Conservation (phyloP, 2,797 vertebrate species). For the Neosilurus hyrtlii region DNA sequence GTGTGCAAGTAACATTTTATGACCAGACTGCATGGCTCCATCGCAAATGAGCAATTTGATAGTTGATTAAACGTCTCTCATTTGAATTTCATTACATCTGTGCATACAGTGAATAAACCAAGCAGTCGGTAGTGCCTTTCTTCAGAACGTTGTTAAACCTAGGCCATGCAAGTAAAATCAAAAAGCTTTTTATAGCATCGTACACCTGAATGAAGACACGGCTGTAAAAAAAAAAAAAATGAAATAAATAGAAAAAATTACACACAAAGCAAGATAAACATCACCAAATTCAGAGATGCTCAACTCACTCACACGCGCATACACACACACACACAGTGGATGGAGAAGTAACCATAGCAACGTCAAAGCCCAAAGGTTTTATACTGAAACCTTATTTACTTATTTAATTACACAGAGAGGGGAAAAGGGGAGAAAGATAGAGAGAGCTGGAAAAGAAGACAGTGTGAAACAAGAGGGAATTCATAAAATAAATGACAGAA, state of each 20-base stretch:
- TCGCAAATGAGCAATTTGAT: slow-evolving; percentile 58
- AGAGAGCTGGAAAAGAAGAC: slow-evolving; percentile 28
- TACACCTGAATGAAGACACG: slow-evolving; percentile 20
- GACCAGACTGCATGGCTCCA: slow-evolving; percentile 47
- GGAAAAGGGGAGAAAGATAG: slow-evolving; percentile 37
- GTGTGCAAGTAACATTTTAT: slow-evolving; percentile 43
- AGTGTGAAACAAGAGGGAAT: slow-evolving; percentile 14
- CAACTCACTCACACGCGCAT: slow-evolving; percentile 16
- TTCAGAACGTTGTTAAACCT: slow-evolving; percentile 8
- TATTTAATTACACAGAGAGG: slow-evolving; percentile 67
- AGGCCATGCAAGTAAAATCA: slow-evolving; percentile 14
- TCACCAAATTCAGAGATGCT: slow-evolving; percentile 1
- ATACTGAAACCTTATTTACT: slow-evolving; percentile 75
- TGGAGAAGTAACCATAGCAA: slow-evolving; percentile 77
- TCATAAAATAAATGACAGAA: slow-evolving; percentile 9
- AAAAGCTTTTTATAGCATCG: slow-evolving; percentile 8
- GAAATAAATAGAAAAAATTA: no score
- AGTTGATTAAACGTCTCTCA: slow-evolving; percentile 55
- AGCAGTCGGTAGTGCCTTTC: slow-evolving; percentile 43
- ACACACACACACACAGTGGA: slow-evolving; percentile 53
- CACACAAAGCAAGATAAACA: slow-evolving; percentile 13
- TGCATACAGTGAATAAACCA: slow-evolving; percentile 53
- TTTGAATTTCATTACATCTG: slow-evolving; percentile 60
- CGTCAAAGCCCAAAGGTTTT: slow-evolving; percentile 77
- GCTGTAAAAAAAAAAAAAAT: slow-evolving; percentile 5